Evolutionary conservation across 1,140 invertebrate species (phyloP).

Genomic region (Leptinotarsa undecemlineata): DNA sequence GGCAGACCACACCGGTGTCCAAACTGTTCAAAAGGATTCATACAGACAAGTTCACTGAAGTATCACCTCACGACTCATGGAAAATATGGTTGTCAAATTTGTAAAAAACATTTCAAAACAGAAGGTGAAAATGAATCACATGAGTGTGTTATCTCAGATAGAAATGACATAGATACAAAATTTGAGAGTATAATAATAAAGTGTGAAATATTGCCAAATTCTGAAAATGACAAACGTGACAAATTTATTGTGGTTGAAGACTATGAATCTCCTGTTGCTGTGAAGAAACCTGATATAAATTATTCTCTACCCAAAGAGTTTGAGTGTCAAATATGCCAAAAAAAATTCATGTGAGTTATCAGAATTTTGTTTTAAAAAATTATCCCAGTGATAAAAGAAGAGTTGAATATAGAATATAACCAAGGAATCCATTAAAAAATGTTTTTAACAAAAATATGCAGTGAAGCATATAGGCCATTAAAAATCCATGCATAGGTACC

Average conservation of each 20-base stretch:
- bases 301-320: too few relatives aligned
- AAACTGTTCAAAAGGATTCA: constrained; percentile 48
- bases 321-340: too few relatives aligned
- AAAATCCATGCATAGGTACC: too few relatives aligned
- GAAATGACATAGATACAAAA: neutral
- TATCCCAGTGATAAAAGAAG: too few relatives aligned
- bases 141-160: constrained; percentile 21
- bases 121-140: constrained; percentile 30
- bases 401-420: too few relatives aligned
- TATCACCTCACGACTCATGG: constrained; percentile 35
- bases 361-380: too few relatives aligned
- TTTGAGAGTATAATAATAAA: constrained; percentile 12
- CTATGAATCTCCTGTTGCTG: neutral
- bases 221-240: neutral
- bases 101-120: constrained; percentile 39
- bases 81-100: constrained; percentile 34
- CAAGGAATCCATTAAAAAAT: too few relatives aligned
- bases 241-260: constrained; percentile 13
- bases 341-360: too few relatives aligned
- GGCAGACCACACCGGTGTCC: constrained; percentile 49
- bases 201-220: neutral
- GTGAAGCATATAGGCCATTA: too few relatives aligned
- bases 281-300: neutral
- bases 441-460: too few relatives aligned
- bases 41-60: constrained; percentile 18